These are phyloP conservation scores for Samia ricini DNA, from an alignment of 1,140 invertebrate genomes.

Conservation along the genomic window DNA sequence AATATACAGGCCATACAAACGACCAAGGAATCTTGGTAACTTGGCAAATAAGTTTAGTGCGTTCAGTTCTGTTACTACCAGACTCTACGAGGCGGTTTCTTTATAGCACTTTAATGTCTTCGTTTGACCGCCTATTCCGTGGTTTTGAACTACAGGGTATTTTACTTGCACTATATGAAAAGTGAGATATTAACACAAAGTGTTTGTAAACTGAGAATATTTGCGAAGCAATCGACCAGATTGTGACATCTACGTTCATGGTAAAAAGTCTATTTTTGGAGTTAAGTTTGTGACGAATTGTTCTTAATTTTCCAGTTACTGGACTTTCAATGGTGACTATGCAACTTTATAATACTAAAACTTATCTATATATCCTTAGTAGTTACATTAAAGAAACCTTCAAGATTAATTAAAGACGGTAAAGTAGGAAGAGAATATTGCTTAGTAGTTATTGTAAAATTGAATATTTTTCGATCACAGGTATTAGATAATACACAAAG, in stretches of 20 bases:
- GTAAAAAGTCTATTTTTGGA: too few species aligned
- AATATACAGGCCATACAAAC: constrained; percentile 5
- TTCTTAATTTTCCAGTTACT: too few species aligned
- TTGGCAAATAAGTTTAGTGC: constrained; percentile 27
- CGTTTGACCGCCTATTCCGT: constrained; percentile 35
- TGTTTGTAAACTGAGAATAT: too few species aligned
- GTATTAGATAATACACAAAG: background rate
- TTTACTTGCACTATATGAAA: background rate
- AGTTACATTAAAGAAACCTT: too few species aligned
- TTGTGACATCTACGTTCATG: too few species aligned
- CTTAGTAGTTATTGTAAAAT: background rate
- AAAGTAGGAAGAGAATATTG: background rate
- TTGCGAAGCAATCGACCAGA: too few species aligned
- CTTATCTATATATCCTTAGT: too few species aligned
- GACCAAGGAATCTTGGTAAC: constrained; percentile 19
- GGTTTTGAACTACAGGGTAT: background rate
- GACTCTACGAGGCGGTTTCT: constrained; percentile 36
- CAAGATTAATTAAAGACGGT: too few species aligned
- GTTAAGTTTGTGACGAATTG: too few species aligned
- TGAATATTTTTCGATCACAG: too few species aligned
- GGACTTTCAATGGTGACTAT: too few species aligned
- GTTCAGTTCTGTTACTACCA: constrained; percentile 2
- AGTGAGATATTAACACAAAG: background rate
- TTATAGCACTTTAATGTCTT: constrained; percentile 59
- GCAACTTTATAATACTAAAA: too few species aligned